Conservation (phyloP, 2,113 vertebrate genomes). For the Australoheros scitulus region DNA sequence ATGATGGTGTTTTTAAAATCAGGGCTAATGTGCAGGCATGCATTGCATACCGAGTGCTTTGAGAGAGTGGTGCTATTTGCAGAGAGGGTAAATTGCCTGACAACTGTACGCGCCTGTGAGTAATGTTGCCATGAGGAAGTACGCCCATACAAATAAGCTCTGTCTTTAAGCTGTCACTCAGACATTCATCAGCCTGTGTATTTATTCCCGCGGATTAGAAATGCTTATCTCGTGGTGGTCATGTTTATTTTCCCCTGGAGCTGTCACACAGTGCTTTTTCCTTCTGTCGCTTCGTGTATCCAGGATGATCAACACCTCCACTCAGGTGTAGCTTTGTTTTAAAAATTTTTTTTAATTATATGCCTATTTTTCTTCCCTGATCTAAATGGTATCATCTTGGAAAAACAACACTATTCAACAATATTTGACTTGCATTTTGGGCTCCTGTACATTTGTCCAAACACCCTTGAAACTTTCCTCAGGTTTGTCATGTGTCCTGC, state of each 20-base stretch:
- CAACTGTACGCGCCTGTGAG: constrained; percentile 55
- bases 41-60: constrained; percentile 4
- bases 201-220: constrained; percentile 58
- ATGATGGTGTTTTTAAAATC: constrained; percentile 26
- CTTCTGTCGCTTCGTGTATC: neutral
- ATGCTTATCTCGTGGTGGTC: constrained; percentile 52
- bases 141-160: constrained; percentile 59
- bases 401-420: neutral
- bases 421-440: constrained; percentile 14
- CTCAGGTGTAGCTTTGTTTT: constrained; percentile 18
- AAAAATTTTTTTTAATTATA: constrained; percentile 23
- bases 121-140: constrained; percentile 64
- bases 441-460: constrained; percentile 5
- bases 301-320: constrained; percentile 17
- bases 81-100: constrained; percentile 56
- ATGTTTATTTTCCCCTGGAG: constrained; percentile 58
- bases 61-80: constrained; percentile 57
- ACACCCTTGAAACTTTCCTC: constrained; percentile 22
- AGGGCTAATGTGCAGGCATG: constrained; percentile 31
- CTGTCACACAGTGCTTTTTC: constrained; percentile 29
- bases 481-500: constrained; percentile 11
- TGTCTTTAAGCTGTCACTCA: constrained; percentile 67
- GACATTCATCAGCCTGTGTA: constrained; percentile 55
- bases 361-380: neutral
- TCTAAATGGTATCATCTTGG: neutral